phyloP scores from a whole-genome alignment of 2,888 invertebrate species.

The Mythimna albipuncta region DNA sequence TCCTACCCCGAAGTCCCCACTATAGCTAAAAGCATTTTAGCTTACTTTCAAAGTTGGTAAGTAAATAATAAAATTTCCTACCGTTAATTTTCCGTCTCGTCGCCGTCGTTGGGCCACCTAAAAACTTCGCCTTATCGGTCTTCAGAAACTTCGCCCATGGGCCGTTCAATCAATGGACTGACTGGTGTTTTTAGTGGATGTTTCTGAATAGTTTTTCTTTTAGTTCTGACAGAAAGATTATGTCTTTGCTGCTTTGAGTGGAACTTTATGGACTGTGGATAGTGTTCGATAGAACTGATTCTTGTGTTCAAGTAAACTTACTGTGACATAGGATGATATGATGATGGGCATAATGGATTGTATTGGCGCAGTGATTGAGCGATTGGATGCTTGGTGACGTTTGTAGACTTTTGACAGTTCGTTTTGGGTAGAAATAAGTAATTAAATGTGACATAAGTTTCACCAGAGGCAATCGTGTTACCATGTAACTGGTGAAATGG shows the following conservation, averaged over 20 bases:
- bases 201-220: constrained; percentile 18
- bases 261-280: background rate
- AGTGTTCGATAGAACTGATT: background rate
- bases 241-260: background rate
- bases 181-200: constrained; percentile 21
- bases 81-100: constrained; percentile 63
- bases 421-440: too few species aligned
- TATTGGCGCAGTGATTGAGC: too few species aligned
- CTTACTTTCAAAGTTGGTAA: constrained; percentile 56
- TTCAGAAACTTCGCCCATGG: constrained; percentile 42
- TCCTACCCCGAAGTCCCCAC: constrained; percentile 40
- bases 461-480: too few species aligned
- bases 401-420: too few species aligned
- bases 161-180: constrained; percentile 45
- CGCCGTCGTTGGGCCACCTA: constrained; percentile 41
- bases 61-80: constrained; percentile 63
- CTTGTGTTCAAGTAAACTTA: too few species aligned
- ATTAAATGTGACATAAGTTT: too few species aligned
- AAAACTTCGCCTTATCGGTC: constrained; percentile 50
- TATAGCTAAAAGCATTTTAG: constrained; percentile 61
- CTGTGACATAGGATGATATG: too few species aligned
- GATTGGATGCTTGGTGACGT: too few species aligned
- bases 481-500: too few species aligned
- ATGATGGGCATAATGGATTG: too few species aligned
- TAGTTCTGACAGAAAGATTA: background rate